A percentile compares a stretch with the other conserved stretches of the same genome.
phyloP scores from a whole-genome alignment of 1,140 invertebrate species.

The Apocrypta bakeri region DNA sequence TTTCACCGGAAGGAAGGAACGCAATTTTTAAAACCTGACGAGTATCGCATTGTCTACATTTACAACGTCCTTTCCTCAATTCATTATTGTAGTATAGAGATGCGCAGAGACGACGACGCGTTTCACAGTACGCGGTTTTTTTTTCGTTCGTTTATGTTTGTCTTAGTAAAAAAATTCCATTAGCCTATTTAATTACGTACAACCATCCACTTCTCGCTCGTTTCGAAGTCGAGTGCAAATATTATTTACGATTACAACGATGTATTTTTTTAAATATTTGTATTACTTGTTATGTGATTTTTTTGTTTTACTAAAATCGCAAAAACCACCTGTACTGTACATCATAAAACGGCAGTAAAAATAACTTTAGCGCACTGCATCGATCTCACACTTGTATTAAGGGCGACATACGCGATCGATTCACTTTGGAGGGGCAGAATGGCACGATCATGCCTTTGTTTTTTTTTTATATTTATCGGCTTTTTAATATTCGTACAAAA shows the following conservation, averaged over 20 bases:
- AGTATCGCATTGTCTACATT: not conserved
- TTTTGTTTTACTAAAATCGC: constrained; percentile 49
- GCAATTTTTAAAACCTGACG: constrained; percentile 26
- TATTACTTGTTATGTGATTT: constrained; percentile 27
- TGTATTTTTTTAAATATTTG: constrained; percentile 26
- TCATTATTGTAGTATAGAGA: constrained; percentile 12
- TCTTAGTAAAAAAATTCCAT: constrained; percentile 51
- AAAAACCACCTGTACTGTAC: constrained; percentile 39
- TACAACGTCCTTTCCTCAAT: constrained; percentile 16
- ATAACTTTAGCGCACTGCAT: constrained; percentile 53
- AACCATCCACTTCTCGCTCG: not conserved
- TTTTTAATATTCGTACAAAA: constrained; percentile 44
- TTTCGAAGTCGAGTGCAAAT: constrained; percentile 32
- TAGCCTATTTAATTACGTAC: constrained; percentile 38
- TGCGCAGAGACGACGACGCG: not conserved
- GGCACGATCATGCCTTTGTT: constrained; percentile 1
- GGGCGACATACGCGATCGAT: constrained; percentile 29
- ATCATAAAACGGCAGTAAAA: constrained; percentile 63
- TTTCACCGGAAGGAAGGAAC: constrained; percentile 51
- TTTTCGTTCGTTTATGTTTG: constrained; percentile 32
- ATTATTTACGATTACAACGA: constrained; percentile 27
- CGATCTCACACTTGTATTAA: constrained; percentile 37
- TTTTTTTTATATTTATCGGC: constrained; percentile 10
- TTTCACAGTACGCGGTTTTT: not conserved
- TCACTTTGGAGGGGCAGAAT: constrained; percentile 36